phyloP scores from a whole-genome alignment of 2,888 invertebrate genomes.

The Zaprionus obscuricornis region DNA sequence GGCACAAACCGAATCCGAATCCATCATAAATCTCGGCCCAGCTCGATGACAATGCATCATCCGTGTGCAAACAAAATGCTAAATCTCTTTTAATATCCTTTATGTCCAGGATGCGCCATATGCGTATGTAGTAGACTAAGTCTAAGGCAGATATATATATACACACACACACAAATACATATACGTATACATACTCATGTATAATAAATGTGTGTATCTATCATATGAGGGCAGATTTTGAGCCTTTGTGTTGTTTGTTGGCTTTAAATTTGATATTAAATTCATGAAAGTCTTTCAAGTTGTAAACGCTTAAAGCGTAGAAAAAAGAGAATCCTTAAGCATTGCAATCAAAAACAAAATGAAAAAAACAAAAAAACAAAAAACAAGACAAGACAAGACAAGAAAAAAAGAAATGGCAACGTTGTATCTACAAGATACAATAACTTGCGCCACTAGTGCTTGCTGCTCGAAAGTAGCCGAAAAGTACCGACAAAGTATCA shows the following conservation, averaged over 20 bases:
- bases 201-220: constrained; percentile 7
- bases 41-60: constrained; percentile 83
- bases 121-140: constrained; percentile 65
- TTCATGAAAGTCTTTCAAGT: constrained; percentile 28
- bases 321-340: constrained; percentile 6
- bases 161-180: not conserved
- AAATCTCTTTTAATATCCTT: constrained; percentile 81
- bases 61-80: constrained; percentile 80
- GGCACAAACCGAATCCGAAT: constrained; percentile 78
- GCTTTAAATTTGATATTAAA: constrained; percentile 59
- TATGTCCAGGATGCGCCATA: constrained; percentile 76
- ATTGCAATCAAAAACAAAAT: constrained; percentile 36
- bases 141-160: constrained; percentile 33
- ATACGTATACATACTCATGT: constrained; percentile 5
- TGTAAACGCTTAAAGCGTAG: constrained; percentile 24
- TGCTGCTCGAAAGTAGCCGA: constrained; percentile 72
- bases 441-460: constrained; percentile 71
- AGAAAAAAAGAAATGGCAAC: constrained; percentile 40
- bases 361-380: constrained; percentile 15
- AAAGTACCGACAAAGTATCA: constrained; percentile 79
- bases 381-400: not conserved
- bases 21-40: constrained; percentile 81
- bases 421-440: constrained; percentile 77
- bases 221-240: constrained; percentile 12
- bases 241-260: constrained; percentile 18